Base-by-base conservation (phyloP, 2,113 vertebrate species). In the Chaetura pelagica region DNA sequence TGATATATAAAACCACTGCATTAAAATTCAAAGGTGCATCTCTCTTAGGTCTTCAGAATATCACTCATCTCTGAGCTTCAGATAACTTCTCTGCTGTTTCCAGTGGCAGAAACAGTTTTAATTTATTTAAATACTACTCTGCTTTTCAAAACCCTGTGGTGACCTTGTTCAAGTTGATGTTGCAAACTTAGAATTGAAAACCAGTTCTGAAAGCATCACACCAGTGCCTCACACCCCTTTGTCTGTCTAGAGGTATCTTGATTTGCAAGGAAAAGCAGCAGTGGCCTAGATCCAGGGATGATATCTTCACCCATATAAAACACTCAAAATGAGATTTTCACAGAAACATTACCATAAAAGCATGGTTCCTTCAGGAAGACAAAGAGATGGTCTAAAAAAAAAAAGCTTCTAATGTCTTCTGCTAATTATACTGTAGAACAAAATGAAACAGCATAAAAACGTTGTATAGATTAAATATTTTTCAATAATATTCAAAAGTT, bases 21-120 rank as follows among this genome's bases (percentile, higher is more conserved):
- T 87, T 73, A 84, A 94, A 97, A 95, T 88, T 87, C 66, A 92
- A 92, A 97, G 26, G 27, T 59, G 35, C 12, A 78, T 44, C 69
- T 61, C n/a, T 89, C 62, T 23, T 3, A 38, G 26, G 40, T 58
- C 29, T 64, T 92, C 68, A 84, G 58, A 97, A 81, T 38, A 72
- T 49, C 13, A 15, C 35, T 59, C 42, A 82, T 44, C 85, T 84
- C 76, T 34, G 35, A 82, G 69, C 38, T 87, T 87, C 4, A 6
- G 22, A 76, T 21, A 76, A n/a, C 35, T 91, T 89, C 72, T 84
- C 46, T 87, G 55, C 38, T 63, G 42, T 77, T 95, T 87, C 58
- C 67, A 48, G 48, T 29, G 29, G 29, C 23, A 92, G 63, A 82
- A 95, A 75, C 3, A 51, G 35, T 29, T 3, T 26, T 7, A 81